Conservation (phyloP, 2,797 vertebrate genomes). For the Silurus aristotelis region DNA sequence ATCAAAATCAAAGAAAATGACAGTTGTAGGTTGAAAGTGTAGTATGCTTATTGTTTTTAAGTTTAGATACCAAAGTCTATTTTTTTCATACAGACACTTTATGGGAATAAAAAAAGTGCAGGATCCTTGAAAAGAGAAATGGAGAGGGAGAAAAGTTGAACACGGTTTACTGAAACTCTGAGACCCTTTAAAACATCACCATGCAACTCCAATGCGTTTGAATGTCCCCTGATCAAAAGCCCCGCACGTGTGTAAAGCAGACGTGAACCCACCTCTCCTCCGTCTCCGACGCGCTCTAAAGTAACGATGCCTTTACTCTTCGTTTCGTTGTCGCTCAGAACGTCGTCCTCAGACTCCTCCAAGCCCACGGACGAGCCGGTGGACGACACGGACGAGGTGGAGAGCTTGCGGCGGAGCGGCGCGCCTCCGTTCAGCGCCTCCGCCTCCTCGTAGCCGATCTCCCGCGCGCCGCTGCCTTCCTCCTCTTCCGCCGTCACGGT, state of each 20-base stretch:
- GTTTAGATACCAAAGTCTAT: neutral
- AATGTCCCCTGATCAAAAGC: too few species aligned
- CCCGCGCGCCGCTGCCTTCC: conserved; percentile 71
- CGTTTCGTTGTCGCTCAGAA: conserved; percentile 92
- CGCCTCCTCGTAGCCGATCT: conserved; percentile 76
- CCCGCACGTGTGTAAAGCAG: neutral
- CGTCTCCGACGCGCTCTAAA: conserved; percentile 84
- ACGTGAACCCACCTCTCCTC: conserved; percentile 76
- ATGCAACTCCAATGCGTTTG: neutral
- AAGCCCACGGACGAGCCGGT: conserved; percentile 86
- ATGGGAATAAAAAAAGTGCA: too few species aligned
- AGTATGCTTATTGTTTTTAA: neutral
- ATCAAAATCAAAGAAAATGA: neutral
- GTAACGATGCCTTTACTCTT: conserved; percentile 91
- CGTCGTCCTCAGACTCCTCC: conserved; percentile 93
- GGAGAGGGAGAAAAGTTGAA: neutral
- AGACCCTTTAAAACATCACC: neutral
- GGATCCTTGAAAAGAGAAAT: neutral
- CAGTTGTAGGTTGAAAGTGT: neutral
- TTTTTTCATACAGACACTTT: neutral
- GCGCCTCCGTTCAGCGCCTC: conserved; percentile 63
- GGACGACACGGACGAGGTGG: conserved; percentile 94
- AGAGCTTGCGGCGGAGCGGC: conserved; percentile 81
- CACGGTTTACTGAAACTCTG: neutral
- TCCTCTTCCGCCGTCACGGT: conserved; percentile 90